phyloP scores from a whole-genome alignment of 2,113 vertebrate species.

The Nesogale talazaci region DNA sequence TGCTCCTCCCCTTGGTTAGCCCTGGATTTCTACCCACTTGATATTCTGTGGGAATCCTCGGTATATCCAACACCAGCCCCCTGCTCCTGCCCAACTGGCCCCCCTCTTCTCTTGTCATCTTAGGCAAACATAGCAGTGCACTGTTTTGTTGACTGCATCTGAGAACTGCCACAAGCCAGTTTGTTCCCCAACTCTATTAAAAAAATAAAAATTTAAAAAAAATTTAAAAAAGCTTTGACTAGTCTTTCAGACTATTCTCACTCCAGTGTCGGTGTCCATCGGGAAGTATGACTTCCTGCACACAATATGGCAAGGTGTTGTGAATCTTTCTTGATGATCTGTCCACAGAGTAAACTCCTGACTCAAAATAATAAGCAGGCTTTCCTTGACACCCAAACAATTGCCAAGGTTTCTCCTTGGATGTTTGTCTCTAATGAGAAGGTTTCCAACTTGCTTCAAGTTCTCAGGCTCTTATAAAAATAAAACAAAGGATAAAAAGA shows the following conservation, averaged over 20 bases:
- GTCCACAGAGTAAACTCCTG: not conserved
- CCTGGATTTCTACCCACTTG: not conserved
- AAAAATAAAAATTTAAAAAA: too few relatives aligned
- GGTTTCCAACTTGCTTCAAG: constrained; percentile 39
- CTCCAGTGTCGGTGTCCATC: not conserved
- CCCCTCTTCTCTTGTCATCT: not conserved
- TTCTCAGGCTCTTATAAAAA: constrained; percentile 65
- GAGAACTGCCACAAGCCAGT: not conserved
- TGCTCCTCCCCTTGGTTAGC: not conserved
- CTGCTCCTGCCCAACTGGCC: too few relatives aligned
- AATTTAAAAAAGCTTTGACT: not conserved
- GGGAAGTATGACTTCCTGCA: not conserved
- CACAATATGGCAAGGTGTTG: not conserved
- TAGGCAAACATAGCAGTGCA: not conserved
- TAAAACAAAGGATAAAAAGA: constrained; percentile 65
- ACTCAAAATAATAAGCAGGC: constrained; percentile 37
- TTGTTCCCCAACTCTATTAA: not conserved
- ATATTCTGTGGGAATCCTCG: not conserved
- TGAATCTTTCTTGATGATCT: not conserved
- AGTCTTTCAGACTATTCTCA: not conserved
- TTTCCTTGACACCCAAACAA: constrained; percentile 37
- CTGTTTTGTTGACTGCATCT: not conserved
- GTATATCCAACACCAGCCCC: too few relatives aligned
- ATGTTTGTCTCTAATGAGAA: constrained; percentile 65
- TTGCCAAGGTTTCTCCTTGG: constrained; percentile 15